A percentile compares a stretch with the other conserved stretches of the same genome.
Evolutionary conservation across 2,113 vertebrate genomes (phyloP).

Genomic region (Mesoclemmys tuberculata): DNA sequence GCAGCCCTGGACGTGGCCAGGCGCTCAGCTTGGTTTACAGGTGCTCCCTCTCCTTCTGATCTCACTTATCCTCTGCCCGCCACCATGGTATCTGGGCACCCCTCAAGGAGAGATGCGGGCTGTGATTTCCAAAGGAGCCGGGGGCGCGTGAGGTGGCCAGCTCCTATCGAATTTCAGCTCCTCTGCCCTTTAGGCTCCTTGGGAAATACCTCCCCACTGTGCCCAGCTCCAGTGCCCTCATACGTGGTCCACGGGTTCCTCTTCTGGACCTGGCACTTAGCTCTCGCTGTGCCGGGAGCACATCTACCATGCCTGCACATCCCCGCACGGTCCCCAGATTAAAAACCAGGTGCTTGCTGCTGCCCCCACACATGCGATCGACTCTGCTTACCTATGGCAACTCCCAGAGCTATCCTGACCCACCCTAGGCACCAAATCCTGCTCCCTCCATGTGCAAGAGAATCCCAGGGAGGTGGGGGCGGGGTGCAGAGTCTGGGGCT

Average conservation of each 20-base stretch:
- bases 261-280: neutral
- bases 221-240: neutral
- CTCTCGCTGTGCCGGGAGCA: neutral
- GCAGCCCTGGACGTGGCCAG: neutral
- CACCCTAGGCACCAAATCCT: neutral
- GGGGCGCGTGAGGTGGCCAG: neutral
- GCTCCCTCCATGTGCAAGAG: neutral
- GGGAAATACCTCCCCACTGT: accelerated
- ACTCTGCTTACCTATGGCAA: no score
- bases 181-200: neutral
- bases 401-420: neutral
- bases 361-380: no score
- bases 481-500: neutral
- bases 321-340: neutral
- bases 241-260: no score
- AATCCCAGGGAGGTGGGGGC: neutral
- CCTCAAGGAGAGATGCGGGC: no score
- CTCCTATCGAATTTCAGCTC: neutral
- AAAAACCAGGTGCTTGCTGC: neutral
- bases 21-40: neutral
- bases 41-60: neutral
- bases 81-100: neutral
- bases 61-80: no score
- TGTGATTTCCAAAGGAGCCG: neutral
- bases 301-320: neutral